phyloP scores from a whole-genome alignment of 2,797 vertebrate genomes.

The Gadopsis bispinosus region DNA sequence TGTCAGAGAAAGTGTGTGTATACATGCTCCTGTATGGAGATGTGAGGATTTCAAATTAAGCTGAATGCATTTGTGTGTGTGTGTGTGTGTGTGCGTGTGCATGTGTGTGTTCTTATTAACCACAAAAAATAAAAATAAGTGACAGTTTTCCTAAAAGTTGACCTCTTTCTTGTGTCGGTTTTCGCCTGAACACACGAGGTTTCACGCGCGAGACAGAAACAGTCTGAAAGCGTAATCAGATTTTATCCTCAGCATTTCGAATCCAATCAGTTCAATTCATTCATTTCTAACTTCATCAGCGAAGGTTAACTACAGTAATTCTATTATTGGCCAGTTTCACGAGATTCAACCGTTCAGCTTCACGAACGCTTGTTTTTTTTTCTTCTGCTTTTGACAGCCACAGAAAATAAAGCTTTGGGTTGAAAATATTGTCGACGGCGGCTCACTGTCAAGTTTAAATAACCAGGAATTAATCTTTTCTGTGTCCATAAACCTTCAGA shows the following conservation, averaged over 20 bases:
- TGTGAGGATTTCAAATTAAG: neutral
- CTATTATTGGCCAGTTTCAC: neutral
- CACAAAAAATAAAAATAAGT: neutral
- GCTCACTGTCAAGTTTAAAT: neutral
- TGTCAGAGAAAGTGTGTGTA: constrained; percentile 38
- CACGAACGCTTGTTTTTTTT: neutral
- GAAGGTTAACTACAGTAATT: constrained; percentile 3
- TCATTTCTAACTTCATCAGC: constrained; percentile 26
- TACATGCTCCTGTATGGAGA: neutral
- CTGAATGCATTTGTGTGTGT: neutral
- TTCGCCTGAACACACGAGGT: neutral
- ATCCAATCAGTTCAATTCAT: constrained; percentile 37
- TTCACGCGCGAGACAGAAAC: neutral
- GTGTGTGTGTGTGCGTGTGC: neutral
- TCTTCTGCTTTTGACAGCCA: neutral
- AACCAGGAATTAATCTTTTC: neutral
- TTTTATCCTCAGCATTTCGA: neutral
- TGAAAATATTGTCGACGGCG: neutral
- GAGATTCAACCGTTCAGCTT: neutral
- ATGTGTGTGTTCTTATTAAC: neutral
- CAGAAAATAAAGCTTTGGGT: neutral
- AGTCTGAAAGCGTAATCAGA: constrained; percentile 8
- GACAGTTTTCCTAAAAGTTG: too few relatives aligned
- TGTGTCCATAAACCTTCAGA: neutral
- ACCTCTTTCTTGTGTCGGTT: too few relatives aligned